phyloP scores from a whole-genome alignment of 2,113 vertebrate species.

The Chamaea fasciata region DNA sequence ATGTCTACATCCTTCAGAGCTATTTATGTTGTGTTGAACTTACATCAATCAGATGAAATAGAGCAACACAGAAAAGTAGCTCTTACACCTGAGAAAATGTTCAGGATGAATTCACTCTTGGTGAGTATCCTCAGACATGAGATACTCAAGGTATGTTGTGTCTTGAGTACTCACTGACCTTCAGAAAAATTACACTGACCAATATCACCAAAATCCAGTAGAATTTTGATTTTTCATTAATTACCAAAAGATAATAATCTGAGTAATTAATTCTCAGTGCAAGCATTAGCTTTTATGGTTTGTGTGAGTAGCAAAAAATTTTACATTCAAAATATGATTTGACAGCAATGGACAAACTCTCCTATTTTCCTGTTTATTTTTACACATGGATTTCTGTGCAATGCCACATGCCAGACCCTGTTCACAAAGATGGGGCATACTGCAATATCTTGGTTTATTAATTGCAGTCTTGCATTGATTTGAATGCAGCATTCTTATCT shows the following conservation, averaged over 20 bases:
- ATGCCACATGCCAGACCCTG: neutral
- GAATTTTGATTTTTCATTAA: constrained; percentile 38
- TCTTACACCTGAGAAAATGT: neutral
- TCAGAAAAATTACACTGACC: neutral
- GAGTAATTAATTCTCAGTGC: constrained; percentile 11
- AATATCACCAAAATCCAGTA: neutral
- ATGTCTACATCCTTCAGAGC: neutral
- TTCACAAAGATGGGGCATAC: neutral
- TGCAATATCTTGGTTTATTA: neutral
- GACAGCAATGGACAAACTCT: neutral
- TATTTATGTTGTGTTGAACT: neutral
- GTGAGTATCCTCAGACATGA: neutral
- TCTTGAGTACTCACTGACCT: neutral
- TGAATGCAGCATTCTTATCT: neutral
- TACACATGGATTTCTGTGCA: neutral
- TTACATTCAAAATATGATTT: neutral
- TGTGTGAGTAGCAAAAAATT: neutral
- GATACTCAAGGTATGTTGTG: neutral
- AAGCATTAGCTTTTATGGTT: neutral
- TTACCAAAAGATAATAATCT: constrained; percentile 19
- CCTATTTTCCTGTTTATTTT: constrained; percentile 41
- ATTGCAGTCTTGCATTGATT: neutral
- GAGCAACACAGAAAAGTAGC: neutral
- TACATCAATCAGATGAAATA: neutral
- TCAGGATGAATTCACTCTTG: neutral